Base-by-base conservation (phyloP, 1,140 invertebrate genomes). In the Calosoma granatense region DNA sequence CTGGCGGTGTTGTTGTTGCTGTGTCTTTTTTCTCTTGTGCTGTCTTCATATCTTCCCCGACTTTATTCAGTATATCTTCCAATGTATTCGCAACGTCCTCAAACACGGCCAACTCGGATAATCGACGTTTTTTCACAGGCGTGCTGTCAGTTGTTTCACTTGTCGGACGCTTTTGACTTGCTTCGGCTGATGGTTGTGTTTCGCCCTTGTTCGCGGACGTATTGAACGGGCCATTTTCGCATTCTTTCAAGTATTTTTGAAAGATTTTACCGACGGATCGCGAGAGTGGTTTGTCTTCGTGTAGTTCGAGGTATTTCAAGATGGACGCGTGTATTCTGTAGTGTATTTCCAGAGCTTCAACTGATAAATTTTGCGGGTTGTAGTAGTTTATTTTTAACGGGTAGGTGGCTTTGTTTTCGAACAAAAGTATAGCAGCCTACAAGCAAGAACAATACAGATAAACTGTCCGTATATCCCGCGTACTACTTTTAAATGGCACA, bases 301-400 rank as follows among this genome's bases (percentile, higher is more conserved):
- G 80, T 59, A 84, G 80, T 65, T 92, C 84, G 23, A 95, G 72
- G 69, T 85, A 87, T 70, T 95, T 96, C 1, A 96, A 72, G 65
- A 92, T 87, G 41, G 85, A 85, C 0, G 88, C 85, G 70, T 96
- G 90, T 41, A 92, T 85, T 62, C 88, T 75, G 68, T 89, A 89
- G 67, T 87, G 84, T 4, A 88, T 80, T 73, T 97, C 94, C 17
- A 97, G 72, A 0, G 91, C 87, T 76, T 97, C 93, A n/a, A 97
- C 82, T 2, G 91, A 82, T 22, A 92, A 75, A 70, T 87, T 81
- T 58, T 88, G 85, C 0, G 92, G 88, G 70, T 80, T 84, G 63
- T 85, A 88, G 66, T 93, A 94, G 56, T 80, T 85, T 52, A 97
- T 92, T 75, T 88, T 88, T 20, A 80, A 76, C 0, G 93, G 92